Conservation (phyloP, 2,797 vertebrate species). For the Capromys pilorides region DNA sequence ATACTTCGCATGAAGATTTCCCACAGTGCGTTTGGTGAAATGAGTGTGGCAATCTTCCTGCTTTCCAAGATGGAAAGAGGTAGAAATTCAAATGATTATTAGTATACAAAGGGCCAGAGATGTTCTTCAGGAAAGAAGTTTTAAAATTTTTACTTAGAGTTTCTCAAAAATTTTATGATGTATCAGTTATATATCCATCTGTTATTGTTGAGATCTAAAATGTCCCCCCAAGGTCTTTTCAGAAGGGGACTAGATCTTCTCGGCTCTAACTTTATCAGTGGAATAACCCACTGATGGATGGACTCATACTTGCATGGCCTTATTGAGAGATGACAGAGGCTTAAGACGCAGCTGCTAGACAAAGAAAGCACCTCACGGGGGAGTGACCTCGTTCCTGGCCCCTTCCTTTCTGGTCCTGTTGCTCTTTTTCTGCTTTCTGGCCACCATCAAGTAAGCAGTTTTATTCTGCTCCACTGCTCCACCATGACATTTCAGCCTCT, state of each 20-base stretch:
- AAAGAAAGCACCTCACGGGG: background rate
- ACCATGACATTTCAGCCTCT: background rate
- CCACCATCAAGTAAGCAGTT: background rate
- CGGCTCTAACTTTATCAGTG: background rate
- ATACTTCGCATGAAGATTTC: slow-evolving; percentile 38
- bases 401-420: background rate
- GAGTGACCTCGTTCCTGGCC: background rate
- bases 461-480: background rate
- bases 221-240: background rate
- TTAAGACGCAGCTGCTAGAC: background rate
- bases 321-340: background rate
- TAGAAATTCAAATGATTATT: background rate
- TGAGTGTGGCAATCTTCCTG: background rate
- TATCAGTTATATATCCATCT: background rate
- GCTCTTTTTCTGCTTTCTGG: background rate
- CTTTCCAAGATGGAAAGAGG: background rate
- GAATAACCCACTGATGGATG: background rate
- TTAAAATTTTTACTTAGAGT: background rate
- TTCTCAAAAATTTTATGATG: background rate
- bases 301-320: background rate
- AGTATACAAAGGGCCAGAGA: background rate
- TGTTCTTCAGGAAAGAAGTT: slow-evolving; percentile 13
- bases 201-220: background rate
- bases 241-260: background rate
- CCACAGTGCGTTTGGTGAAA: slow-evolving; percentile 33